Evolutionary conservation across 2,888 invertebrate species (phyloP), one percentile per base, ranked within the genome.

Genomic region (Erynnis tages): DNA sequence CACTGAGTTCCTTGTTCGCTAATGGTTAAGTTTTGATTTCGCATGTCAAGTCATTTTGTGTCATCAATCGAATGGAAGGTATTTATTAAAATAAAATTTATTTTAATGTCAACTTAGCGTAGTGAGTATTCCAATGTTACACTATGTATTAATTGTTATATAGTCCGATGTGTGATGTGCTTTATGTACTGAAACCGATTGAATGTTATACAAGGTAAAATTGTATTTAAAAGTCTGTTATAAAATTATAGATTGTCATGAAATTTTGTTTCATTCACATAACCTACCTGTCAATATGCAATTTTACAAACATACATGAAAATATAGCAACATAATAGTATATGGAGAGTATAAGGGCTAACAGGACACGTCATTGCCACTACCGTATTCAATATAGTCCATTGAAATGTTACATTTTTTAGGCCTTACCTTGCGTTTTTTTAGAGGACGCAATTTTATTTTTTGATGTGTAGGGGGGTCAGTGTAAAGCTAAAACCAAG

Each of bases 221-320:
- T 77, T 79, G 85, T 88, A 83, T 87, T 84, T 82, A 80, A 78
- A 79, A 87, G 85, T 88, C 85, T 89, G 87, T 88, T 89, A 84
- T 75, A 79, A 73, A 77, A 73, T 50, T 50, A 50, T 34, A 50
- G 50, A 50, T 68, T 74, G 71, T 80, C 79, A 80, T 71, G 69
- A 63, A 60, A 50, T 32, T 8, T 41, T 35, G 19, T 60, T 58
- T 57, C 74, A 75, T 77, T 60, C 29, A 11, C 13, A 16, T 17
- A n/a, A n/a, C n/a, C n/a, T n/a, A n/a, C n/a, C n/a, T n/a, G n/a
- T n/a, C n/a, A n/a, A n/a, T n/a, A n/a, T n/a, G n/a, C n/a, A n/a
- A n/a, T n/a, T n/a, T n/a, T n/a, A n/a, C n/a, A n/a, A n/a, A n/a
- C n/a, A n/a, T n/a, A n/a, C n/a, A n/a, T n/a, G n/a, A n/a, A n/a